These are phyloP conservation scores for Lamprologus ornatipinnis DNA, from an alignment of 2,113 vertebrate genomes.

Conservation along the genomic window DNA sequence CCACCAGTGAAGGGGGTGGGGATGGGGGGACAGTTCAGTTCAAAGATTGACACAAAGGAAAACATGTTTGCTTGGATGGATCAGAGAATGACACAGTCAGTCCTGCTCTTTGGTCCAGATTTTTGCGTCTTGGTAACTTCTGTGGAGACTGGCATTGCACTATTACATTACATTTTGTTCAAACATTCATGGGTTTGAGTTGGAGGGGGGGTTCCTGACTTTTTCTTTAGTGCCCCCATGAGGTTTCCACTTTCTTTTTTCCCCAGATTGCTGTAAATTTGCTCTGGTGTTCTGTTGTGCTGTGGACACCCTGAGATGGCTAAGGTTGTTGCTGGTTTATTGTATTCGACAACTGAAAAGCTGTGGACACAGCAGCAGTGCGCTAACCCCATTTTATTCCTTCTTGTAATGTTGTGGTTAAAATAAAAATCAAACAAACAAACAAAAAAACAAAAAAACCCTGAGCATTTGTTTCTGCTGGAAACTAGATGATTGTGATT, in stretches of 20 bases:
- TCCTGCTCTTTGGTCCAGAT: not conserved
- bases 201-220: not conserved
- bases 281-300: not conserved
- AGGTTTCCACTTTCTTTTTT: not conserved
- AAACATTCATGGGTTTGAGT: not conserved
- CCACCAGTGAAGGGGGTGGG: not conserved
- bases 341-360: not conserved
- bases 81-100: not conserved
- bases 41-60: not conserved
- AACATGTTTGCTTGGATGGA: not conserved
- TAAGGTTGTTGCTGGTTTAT: not conserved
- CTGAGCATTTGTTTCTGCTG: not conserved
- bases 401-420: not conserved
- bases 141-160: not conserved
- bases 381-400: not conserved
- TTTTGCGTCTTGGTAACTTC: not conserved
- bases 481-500: not conserved
- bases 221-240: not conserved
- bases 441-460: fast-evolving
- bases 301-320: not conserved
- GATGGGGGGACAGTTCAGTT: not conserved
- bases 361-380: not conserved
- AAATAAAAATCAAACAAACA: not conserved
- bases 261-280: not conserved
- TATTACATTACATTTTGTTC: not conserved